Base-by-base conservation (phyloP, 1,140 invertebrate species). In the Zaprionus nigranus region DNA sequence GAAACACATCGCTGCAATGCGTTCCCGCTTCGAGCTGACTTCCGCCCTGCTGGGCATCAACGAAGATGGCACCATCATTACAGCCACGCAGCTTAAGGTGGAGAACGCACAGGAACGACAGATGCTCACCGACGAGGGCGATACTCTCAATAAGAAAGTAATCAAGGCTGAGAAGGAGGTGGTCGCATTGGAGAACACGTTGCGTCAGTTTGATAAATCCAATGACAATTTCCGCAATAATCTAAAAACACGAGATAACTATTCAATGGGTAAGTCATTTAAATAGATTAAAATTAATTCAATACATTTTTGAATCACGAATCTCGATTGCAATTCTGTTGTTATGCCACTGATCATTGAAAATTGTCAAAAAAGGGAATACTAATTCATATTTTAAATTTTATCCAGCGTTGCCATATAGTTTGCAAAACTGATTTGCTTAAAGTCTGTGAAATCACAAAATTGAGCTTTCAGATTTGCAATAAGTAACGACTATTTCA, bases 111-210 rank as follows among this genome's bases (percentile, higher is more conserved):
- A 96, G 90, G 95, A 95, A 72, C 95, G 94, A 17, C 94, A 94
- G 67, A 83, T 95, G 60, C 79, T 96, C 2, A 94, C 95, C 75
- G 94, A 96, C 68, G 93, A 95, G 76, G 96, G 96, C 2, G 95
- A 96, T 78, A 88, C 94, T 17, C 91, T 96, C 40, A 96, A 96
- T 78, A 93, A 93, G 6, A 94, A 94, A 60, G 95, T 96, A 3
- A 90, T 94, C 34, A 95, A 94, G 81, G 94, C 94, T 2, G 96
- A 96, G 86, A 92, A 94, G 49, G 96, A 96, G 81, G 95, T 96
- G 65, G 92, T 94, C 17, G 95, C 95, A 2, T 94, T 96, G 93
- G 96, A 96, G 84, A 96, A 96, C 79, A 96, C 96, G 0, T 80
- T 96, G 26, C 94, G 94, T 28, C 90, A 96, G n/a, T 93, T 96